Percentiles rank a stretch among this genome's conserved stretches.
Evolutionary conservation across 2,113 vertebrate species (phyloP).

Genomic region (Delphinapterus leucas): DNA sequence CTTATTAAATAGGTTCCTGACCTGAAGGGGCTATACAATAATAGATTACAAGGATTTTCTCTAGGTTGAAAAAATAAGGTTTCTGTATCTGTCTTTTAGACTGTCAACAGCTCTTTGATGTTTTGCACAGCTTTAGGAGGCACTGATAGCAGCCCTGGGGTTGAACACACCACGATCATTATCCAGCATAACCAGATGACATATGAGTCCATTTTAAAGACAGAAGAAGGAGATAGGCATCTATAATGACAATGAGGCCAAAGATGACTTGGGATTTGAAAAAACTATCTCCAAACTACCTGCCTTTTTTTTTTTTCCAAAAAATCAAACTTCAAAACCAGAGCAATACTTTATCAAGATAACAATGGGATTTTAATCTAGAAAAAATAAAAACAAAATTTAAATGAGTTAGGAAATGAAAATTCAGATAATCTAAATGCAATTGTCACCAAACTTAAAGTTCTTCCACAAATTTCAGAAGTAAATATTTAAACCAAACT

Average conservation of each 20-base stretch:
- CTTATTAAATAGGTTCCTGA: conserved; percentile 42
- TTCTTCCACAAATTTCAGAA: conserved; percentile 2
- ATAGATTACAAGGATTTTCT: conserved; percentile 60
- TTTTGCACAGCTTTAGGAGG: conserved; percentile 55
- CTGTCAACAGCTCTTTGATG: conserved; percentile 72
- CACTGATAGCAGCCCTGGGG: conserved; percentile 19
- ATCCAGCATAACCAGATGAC: conserved; percentile 66
- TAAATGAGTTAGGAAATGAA: conserved; percentile 30
- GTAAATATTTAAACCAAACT: conserved; percentile 35
- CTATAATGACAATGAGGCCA: conserved; percentile 48
- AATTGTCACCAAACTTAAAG: conserved; percentile 7
- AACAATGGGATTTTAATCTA: conserved; percentile 8
- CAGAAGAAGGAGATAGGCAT: conserved; percentile 61
- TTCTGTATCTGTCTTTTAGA: conserved; percentile 59
- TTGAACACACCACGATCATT: conserved; percentile 53
- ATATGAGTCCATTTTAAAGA: conserved; percentile 69
- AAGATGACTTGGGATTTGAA: conserved; percentile 32
- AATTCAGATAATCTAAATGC: conserved; percentile 31
- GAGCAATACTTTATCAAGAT: conserved; percentile 21
- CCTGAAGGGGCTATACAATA: conserved; percentile 15
- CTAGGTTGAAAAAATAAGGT: conserved; percentile 47
- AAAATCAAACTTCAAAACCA: conserved; percentile 28
- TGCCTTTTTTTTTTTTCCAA: neutral
- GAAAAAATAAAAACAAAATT: conserved; percentile 43
- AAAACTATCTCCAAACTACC: conserved; percentile 16